Percentiles rank a stretch among this genome's conserved stretches.
These are phyloP conservation scores for Bucorvus abyssinicus DNA, from an alignment of 2,797 vertebrate genomes.

Conservation along the genomic window DNA sequence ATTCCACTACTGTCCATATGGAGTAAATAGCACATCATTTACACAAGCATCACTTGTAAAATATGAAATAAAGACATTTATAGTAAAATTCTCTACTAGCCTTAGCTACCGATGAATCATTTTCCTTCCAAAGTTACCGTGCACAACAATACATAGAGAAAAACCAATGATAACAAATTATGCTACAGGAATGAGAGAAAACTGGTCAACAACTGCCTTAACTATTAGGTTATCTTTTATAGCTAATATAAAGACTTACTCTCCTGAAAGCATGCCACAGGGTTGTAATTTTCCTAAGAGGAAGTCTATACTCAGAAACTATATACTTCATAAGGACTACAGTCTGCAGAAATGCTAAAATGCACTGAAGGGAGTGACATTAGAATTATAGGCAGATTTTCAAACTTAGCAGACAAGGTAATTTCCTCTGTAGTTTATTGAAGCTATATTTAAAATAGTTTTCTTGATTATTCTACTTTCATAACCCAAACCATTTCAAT, in stretches of 20 bases:
- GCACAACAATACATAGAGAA: background rate
- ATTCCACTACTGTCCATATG: background rate
- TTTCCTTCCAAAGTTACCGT: background rate
- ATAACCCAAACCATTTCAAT: constrained; percentile 11
- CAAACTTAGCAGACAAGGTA: constrained; percentile 29
- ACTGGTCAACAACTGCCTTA: background rate
- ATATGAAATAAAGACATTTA: background rate
- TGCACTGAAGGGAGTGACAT: background rate
- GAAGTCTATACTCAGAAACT: background rate
- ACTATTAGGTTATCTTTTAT: background rate
- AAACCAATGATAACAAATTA: background rate
- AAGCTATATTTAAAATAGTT: constrained; percentile 8
- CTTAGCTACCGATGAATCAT: background rate
- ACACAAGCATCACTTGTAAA: background rate
- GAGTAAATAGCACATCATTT: background rate
- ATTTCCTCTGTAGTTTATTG: constrained; percentile 30
- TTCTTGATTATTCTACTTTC: constrained; percentile 12
- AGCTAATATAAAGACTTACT: background rate
- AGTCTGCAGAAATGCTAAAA: background rate
- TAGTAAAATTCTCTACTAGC: background rate
- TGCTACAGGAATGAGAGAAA: background rate
- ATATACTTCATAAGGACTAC: background rate
- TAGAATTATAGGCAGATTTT: constrained; percentile 10
- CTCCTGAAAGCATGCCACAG: background rate
- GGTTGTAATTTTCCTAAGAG: background rate